Evolutionary conservation across 2,113 vertebrate species (phyloP), one percentile per base, ranked within the genome.

Genomic region (Dasyprocta punctata): DNA sequence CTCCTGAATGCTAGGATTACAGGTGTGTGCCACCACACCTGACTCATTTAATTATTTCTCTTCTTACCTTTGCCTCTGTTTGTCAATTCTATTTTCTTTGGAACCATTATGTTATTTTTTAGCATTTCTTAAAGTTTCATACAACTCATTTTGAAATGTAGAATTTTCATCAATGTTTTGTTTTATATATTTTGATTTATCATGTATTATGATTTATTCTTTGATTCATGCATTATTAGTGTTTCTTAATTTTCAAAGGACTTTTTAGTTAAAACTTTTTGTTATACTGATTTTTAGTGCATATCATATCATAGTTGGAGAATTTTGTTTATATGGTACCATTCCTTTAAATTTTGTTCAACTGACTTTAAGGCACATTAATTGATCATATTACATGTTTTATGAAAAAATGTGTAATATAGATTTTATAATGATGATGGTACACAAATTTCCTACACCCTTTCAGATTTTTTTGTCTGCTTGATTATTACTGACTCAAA

Each of bases 141-240:
- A 60, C 38, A 94, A 82, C 22, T 90, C 36, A 47, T 96, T 96
- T 52, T 92, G 56, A 96, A 86, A 11, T 41, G 26, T 28, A 65
- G 44, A 16, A 30, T 92, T 95, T 92, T 49, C 71, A 80, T 49
- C 71, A 60, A 85, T 85, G 44, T 63, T 93, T 11, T 90, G 8
- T 71, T 89, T 85, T 56, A 80, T 28, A 89, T 65, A n/a, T 65
- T 71, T 58, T 58, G 0, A 73, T 33, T 33, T 49, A 80, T 0
- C 61, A 69, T 77, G 38, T 11, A 49, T 78, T 86, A 56, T 75
- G 41, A 94, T 84, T 89, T 92, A 54, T 92, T 97, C 61, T 60
- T 97, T 38, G 91, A 84, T 69, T 92, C 17, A 82, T 16, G 41
- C 26, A 28, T 44, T 33, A 26, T 84, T 94, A 83, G 65, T 81